Conservation (phyloP, 2,797 vertebrate species). For the Sandelia bainsii region DNA sequence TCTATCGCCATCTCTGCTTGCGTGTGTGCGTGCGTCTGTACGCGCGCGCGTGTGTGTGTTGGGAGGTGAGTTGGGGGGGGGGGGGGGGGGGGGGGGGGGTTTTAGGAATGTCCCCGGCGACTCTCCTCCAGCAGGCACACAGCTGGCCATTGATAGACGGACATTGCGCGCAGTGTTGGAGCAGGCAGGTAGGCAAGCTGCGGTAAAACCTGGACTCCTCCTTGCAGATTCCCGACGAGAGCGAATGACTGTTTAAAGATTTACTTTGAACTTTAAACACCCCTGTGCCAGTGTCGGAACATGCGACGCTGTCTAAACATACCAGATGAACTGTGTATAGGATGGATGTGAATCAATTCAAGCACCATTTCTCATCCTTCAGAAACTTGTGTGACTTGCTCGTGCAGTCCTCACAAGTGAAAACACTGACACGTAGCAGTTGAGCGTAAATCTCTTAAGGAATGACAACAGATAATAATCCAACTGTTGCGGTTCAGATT, state of each 20-base stretch:
- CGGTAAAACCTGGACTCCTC: slow-evolving; percentile 35
- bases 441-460: slow-evolving; percentile 9
- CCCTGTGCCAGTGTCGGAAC: too few relatives aligned
- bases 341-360: too few relatives aligned
- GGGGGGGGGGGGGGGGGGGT: slow-evolving; percentile 7
- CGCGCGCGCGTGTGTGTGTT: slow-evolving; percentile 21
- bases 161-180: slow-evolving; percentile 77
- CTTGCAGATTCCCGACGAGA: slow-evolving; percentile 11
- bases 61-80: slow-evolving; percentile 10
- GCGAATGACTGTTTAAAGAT: slow-evolving; percentile 33
- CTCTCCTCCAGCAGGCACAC: slow-evolving; percentile 59
- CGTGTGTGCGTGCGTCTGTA: slow-evolving; percentile 7
- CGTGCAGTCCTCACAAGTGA: neutral
- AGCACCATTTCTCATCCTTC: neutral
- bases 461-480: neutral
- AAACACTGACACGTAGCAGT: slow-evolving; percentile 76
- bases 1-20: neutral
- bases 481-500: too few relatives aligned
- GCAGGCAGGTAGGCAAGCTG: slow-evolving; percentile 52
- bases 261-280: slow-evolving; percentile 32
- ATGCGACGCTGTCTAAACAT: neutral
- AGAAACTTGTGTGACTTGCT: neutral
- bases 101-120: slow-evolving; percentile 58
- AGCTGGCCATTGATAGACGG: slow-evolving; percentile 74
- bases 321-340: neutral